Percentiles rank a stretch among this genome's conserved stretches.
Conservation (phyloP, 1,140 invertebrate species). For the Drosophila sturtevanti region DNA sequence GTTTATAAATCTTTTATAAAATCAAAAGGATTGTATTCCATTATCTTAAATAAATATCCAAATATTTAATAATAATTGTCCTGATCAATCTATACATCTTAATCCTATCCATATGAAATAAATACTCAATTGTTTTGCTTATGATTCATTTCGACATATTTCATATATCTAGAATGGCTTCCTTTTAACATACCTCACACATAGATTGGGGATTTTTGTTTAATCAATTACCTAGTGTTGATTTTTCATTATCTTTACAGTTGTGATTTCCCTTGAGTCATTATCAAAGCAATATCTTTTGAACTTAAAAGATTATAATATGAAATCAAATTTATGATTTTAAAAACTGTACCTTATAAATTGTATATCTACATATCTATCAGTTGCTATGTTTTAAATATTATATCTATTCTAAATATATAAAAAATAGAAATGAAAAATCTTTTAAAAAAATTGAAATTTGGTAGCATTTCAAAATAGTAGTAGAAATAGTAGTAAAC, state of each 20-base stretch:
- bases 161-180: neutral
- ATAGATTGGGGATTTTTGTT: neutral
- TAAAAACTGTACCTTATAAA: too few species aligned
- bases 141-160: neutral
- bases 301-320: neutral
- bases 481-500: constrained; percentile 57
- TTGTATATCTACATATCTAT: too few species aligned
- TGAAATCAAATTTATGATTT: neutral
- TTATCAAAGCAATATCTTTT: neutral
- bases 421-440: too few species aligned
- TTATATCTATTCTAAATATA: too few species aligned
- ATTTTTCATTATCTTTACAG: neutral
- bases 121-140: neutral
- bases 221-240: neutral
- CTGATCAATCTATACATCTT: too few species aligned
- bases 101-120: too few species aligned
- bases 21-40: neutral
- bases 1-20: neutral
- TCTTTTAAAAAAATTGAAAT: neutral
- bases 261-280: constrained; percentile 1
- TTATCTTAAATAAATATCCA: neutral
- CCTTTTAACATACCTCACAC: neutral
- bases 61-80: neutral
- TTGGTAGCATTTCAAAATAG: constrained; percentile 20
- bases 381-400: too few species aligned